These are phyloP conservation scores for Aspidiotus destructor DNA, from an alignment of 2,888 invertebrate species.

Conservation along the genomic window DNA sequence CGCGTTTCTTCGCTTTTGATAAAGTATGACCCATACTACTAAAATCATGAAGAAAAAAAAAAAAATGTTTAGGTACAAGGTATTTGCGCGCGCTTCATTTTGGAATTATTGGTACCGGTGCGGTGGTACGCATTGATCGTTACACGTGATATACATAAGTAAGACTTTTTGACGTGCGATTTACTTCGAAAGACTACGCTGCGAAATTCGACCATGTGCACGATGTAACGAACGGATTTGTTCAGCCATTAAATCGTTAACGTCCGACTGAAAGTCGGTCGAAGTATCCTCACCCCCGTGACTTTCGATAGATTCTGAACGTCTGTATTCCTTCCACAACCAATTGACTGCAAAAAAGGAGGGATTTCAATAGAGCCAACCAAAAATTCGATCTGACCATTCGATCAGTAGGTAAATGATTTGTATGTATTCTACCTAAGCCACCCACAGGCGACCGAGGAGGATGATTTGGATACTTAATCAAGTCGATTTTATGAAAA, in stretches of 20 bases:
- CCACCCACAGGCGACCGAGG: slow-evolving; percentile 58
- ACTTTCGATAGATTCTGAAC: slow-evolving; percentile 48
- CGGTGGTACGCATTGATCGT: no score
- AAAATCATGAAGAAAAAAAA: not conserved
- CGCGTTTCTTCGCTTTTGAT: slow-evolving; percentile 72
- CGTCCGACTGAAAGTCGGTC: slow-evolving; percentile 45
- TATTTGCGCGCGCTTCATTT: not conserved
- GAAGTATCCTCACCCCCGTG: slow-evolving; percentile 43
- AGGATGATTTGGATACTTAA: slow-evolving; percentile 10
- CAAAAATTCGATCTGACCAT: no score
- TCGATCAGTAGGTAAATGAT: no score
- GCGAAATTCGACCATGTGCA: slow-evolving; percentile 40
- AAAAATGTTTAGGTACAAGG: not conserved
- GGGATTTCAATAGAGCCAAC: not conserved
- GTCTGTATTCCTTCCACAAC: slow-evolving; percentile 49
- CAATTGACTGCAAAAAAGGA: slow-evolving; percentile 46
- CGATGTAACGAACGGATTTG: slow-evolving; percentile 46
- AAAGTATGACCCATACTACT: slow-evolving; percentile 52
- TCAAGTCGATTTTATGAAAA: slow-evolving; percentile 50
- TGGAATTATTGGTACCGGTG: no score
- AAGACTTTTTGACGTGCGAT: not conserved
- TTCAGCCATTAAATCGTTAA: slow-evolving; percentile 42
- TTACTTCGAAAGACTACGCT: slow-evolving; percentile 40
- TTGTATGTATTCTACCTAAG: slow-evolving; percentile 49
- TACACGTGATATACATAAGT: no score